These are phyloP conservation scores for Eulemur coronatus DNA, from an alignment of 2,797 vertebrate species.

Conservation along the genomic window DNA sequence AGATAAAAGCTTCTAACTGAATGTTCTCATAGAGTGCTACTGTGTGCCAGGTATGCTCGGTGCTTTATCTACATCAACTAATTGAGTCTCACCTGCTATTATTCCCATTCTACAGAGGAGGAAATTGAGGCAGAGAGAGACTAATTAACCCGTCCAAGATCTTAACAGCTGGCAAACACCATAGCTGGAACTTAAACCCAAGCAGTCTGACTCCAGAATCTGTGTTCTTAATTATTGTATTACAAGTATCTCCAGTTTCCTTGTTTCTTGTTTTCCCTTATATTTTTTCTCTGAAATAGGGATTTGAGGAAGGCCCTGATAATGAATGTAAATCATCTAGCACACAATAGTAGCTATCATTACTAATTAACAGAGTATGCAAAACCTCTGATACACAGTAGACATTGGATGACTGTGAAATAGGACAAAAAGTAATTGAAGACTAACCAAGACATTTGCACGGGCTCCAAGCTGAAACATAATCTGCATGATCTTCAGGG, in stretches of 20 bases:
- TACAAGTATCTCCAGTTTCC: not conserved
- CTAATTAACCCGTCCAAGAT: not conserved
- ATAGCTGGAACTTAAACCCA: not conserved
- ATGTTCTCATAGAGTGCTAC: not conserved
- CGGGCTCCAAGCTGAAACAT: not conserved
- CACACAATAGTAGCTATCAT: not conserved
- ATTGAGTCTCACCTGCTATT: not conserved
- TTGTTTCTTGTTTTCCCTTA: not conserved
- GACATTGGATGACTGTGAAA: not conserved
- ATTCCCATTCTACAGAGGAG: not conserved
- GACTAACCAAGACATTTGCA: not conserved
- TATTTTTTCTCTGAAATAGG: not conserved
- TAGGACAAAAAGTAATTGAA: not conserved
- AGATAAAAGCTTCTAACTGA: not conserved
- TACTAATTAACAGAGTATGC: not conserved
- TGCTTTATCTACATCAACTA: not conserved
- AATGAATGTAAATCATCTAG: not conserved
- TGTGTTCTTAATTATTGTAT: not conserved
- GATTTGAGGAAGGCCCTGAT: not conserved
- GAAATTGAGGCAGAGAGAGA: not conserved
- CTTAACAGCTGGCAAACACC: not conserved
- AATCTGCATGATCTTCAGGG: not conserved
- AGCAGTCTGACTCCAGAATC: not conserved
- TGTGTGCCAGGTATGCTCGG: not conserved
- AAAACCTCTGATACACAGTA: not conserved